Percentiles rank a stretch among this genome's conserved stretches.
These are phyloP conservation scores for Acanthacorydalis orientalis DNA, from an alignment of 2,888 invertebrate genomes.

Conservation along the genomic window DNA sequence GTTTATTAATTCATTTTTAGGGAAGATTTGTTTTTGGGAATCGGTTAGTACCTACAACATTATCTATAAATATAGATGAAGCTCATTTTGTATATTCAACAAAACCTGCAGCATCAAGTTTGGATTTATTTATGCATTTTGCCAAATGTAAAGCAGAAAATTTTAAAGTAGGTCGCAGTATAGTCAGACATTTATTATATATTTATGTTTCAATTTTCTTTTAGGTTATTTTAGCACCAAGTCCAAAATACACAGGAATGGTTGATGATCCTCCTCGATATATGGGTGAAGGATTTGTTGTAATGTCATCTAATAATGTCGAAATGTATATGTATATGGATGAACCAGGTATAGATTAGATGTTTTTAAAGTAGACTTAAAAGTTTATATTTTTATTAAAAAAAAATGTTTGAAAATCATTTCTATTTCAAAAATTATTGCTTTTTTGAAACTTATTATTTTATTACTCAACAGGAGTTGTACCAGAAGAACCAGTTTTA, in stretches of 20 bases:
- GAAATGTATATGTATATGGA: conserved; percentile 96
- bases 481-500: conserved; percentile 81
- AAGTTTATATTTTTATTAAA: too few species aligned
- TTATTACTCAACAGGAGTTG: conserved; percentile 34
- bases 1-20: conserved; percentile 24
- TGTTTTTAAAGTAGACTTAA: not conserved
- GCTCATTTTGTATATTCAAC: conserved; percentile 89
- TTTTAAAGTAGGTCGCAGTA: conserved; percentile 37
- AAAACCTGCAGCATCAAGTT: conserved; percentile 81
- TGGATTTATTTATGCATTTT: conserved; percentile 92
- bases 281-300: conserved; percentile 97
- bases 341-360: conserved; percentile 52
- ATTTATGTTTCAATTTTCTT: conserved; percentile 8
- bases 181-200: not conserved
- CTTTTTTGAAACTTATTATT: not conserved
- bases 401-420: too few species aligned
- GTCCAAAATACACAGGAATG: conserved; percentile 84
- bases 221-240: conserved; percentile 78
- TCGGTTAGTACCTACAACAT: conserved; percentile 79
- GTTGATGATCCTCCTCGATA: conserved; percentile 89
- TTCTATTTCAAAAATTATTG: not conserved
- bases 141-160: conserved; percentile 90
- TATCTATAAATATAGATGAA: conserved; percentile 85
- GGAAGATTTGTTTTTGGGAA: conserved; percentile 92
- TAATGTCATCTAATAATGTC: conserved; percentile 88